These are phyloP conservation scores for Asarcornis scutulata DNA, from an alignment of 2,113 vertebrate genomes.

Conservation along the genomic window DNA sequence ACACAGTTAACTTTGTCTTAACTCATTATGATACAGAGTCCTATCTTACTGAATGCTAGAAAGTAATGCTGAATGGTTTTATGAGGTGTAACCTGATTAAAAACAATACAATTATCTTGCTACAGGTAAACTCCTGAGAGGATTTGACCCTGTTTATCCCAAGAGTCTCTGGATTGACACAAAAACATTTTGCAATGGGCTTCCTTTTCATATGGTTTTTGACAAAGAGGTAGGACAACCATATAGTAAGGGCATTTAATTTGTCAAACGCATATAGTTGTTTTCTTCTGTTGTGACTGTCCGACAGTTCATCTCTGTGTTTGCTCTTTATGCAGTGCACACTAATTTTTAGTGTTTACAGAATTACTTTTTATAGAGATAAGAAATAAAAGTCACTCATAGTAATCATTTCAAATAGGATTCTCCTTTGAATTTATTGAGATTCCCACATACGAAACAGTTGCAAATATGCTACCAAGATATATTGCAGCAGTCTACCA, in stretches of 20 bases:
- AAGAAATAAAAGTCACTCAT: background rate
- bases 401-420: background rate
- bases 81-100: background rate
- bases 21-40: background rate
- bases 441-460: background rate
- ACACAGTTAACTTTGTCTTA: background rate
- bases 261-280: background rate
- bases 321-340: background rate
- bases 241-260: background rate
- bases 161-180: slow-evolving; percentile 79
- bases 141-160: slow-evolving; percentile 81
- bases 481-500: background rate
- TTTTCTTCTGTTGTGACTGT: background rate
- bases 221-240: slow-evolving; percentile 78
- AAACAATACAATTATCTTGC: background rate
- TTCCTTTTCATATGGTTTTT: slow-evolving; percentile 85
- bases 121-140: slow-evolving; percentile 78
- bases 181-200: slow-evolving; percentile 82
- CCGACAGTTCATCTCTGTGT: rapidly evolving
- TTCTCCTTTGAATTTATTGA: background rate
- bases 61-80: background rate
- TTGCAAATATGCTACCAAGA: background rate
- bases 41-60: background rate
- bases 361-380: background rate
- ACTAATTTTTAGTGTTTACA: background rate